Conservation (phyloP, 2,797 vertebrate genomes). For the Capromys pilorides region DNA sequence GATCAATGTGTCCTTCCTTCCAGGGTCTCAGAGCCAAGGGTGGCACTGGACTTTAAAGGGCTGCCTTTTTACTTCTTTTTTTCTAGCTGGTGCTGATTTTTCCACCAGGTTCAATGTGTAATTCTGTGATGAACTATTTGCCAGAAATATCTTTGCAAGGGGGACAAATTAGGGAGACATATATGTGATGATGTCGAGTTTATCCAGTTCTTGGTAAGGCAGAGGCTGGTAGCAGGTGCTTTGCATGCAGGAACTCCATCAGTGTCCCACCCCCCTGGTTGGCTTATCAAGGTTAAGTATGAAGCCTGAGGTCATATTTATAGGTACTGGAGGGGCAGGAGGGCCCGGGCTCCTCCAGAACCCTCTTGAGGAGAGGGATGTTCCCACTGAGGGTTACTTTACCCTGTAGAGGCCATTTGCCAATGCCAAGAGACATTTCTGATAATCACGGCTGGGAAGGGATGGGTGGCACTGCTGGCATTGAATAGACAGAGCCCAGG, state of each 20-base stretch:
- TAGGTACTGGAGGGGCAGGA: neutral
- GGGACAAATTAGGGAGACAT: neutral
- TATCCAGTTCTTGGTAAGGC: neutral
- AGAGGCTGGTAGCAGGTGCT: neutral
- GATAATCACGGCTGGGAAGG: neutral
- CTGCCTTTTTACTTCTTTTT: neutral
- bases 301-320: neutral
- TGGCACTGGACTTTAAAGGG: neutral
- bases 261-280: neutral
- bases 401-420: neutral
- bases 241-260: neutral
- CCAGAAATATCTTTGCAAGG: neutral
- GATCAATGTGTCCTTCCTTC: neutral
- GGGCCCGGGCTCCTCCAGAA: neutral
- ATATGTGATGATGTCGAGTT: neutral
- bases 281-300: neutral
- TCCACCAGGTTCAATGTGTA: neutral
- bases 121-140: neutral
- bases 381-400: neutral
- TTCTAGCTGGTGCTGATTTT: neutral
- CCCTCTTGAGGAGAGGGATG: neutral
- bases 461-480: neutral
- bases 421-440: neutral
- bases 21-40: fast-evolving
- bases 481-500: neutral